These are phyloP conservation scores for Sturmia bella DNA, from an alignment of 2,888 invertebrate genomes.

Conservation along the genomic window DNA sequence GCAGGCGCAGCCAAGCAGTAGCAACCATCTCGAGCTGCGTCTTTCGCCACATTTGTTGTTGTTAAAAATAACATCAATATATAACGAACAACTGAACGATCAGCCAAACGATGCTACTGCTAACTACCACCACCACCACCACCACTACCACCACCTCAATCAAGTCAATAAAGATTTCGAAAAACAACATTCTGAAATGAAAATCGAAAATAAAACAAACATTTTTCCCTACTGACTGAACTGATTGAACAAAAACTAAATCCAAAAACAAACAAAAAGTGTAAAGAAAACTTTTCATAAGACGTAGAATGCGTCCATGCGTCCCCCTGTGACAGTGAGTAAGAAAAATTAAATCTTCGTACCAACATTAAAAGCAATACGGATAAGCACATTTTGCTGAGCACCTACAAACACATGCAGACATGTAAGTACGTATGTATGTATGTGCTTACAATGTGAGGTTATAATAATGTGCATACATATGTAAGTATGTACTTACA, in stretches of 20 bases:
- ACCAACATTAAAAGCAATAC: conserved; percentile 38
- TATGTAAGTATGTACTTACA: not conserved
- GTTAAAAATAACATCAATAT: conserved; percentile 49
- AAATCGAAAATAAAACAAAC: conserved; percentile 39
- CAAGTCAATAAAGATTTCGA: conserved; percentile 35
- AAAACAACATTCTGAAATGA: conserved; percentile 33
- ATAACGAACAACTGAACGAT: conserved; percentile 44
- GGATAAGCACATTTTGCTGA: conserved; percentile 10
- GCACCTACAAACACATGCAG: not conserved
- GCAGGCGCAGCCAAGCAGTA: conserved; percentile 7
- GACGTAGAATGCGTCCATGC: not conserved
- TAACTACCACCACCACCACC: too few species aligned
- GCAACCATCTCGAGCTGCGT: conserved; percentile 7
- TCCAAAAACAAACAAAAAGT: conserved; percentile 30
- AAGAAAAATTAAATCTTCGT: conserved; percentile 13
- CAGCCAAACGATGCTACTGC: not conserved
- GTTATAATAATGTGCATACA: not conserved
- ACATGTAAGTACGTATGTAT: not conserved
- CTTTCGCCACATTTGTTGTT: conserved; percentile 19
- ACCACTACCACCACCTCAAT: too few species aligned
- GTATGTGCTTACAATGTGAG: not conserved
- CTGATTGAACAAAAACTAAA: conserved; percentile 32
- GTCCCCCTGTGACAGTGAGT: conserved; percentile 8
- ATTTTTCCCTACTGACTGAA: conserved; percentile 54
- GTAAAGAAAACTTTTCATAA: conserved; percentile 17